Conservation (phyloP, 2,888 invertebrate genomes). For the Apocheima hispidaria region DNA sequence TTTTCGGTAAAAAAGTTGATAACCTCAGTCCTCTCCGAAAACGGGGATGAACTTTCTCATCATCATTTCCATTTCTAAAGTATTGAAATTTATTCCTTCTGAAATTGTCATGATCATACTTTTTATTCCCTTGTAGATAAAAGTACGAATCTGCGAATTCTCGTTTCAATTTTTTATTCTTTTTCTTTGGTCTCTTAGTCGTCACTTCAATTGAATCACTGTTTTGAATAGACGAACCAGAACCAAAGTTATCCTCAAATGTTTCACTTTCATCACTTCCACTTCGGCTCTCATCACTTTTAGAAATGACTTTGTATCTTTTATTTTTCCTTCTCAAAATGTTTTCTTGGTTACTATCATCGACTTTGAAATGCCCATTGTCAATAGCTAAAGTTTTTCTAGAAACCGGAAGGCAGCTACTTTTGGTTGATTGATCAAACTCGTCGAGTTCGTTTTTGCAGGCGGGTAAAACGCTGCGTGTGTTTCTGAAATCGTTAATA, state of each 20-base stretch:
- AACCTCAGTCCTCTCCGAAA: constrained; percentile 39
- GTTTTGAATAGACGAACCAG: neutral
- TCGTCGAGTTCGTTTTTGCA: neutral
- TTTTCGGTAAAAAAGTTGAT: constrained; percentile 65
- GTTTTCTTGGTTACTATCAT: neutral
- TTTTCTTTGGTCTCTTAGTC: constrained; percentile 24
- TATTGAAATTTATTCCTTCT: constrained; percentile 39
- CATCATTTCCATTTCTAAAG: neutral
- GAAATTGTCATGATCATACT: constrained; percentile 28
- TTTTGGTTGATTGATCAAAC: neutral
- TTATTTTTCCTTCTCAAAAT: constrained; percentile 10
- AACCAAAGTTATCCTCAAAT: neutral
- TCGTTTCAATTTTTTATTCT: constrained; percentile 1
- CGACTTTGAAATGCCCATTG: neutral
- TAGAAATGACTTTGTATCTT: constrained; percentile 14
- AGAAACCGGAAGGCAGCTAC: neutral
- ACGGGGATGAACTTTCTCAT: neutral
- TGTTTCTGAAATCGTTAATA: constrained; percentile 34
- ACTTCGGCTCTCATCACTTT: neutral
- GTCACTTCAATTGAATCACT: constrained; percentile 13
- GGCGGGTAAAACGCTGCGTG: neutral
- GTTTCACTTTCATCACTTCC: neutral
- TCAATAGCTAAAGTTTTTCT: neutral
- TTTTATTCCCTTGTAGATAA: constrained; percentile 42
- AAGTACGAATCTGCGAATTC: neutral